Base-by-base conservation (phyloP, 2,797 vertebrate genomes). In the Alectoris magna region DNA sequence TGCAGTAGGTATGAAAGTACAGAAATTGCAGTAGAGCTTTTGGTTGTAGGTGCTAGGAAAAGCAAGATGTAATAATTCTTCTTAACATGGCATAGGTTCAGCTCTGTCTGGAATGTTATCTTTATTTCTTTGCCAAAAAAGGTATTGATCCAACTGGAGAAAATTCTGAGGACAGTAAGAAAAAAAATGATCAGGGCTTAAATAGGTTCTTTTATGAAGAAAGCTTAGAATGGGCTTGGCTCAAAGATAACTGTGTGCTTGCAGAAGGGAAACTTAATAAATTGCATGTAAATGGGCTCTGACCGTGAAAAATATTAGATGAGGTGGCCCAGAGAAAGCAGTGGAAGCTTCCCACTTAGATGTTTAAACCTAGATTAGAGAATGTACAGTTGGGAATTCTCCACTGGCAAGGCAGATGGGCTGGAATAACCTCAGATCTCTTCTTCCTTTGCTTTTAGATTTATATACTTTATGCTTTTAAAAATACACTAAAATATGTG, bases 41-140 rank as follows among this genome's bases (percentile, higher is more conserved):
- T 51, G 27, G 29, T 53, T 51, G 16, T 29, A 53, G 49, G 19
- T 70, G 36, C 36, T 75, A 49, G 44, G 34, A 31, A 63, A 62
- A 76, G 36, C 16, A 55, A 77, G 55, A 62, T 51, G 10, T 75
- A 85, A 8, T 89, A 83, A 75, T 75, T 87, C 38, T 14, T 62
- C 27, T 58, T 77, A 69, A 51, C 13, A 44, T 87, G 62, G 66
- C 44, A 72, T 31, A 36, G 21, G 9, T 87, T 93, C 66, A 67
- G 59, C 27, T 93, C 43, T 5, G 14, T 53, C 55, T 91, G 75
- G 84, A 85, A 53, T 80, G 22, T 34, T 53, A 5, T 26, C 10
- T 83, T 38, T 48, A 18, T 85, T 69, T 63, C 80, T 93, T 91
- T 88, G 68, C 72, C 84, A 88, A 72, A 66, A 83, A 83, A 24